Base-by-base conservation (phyloP, 2,797 vertebrate species). In the Galaxias olidus region DNA sequence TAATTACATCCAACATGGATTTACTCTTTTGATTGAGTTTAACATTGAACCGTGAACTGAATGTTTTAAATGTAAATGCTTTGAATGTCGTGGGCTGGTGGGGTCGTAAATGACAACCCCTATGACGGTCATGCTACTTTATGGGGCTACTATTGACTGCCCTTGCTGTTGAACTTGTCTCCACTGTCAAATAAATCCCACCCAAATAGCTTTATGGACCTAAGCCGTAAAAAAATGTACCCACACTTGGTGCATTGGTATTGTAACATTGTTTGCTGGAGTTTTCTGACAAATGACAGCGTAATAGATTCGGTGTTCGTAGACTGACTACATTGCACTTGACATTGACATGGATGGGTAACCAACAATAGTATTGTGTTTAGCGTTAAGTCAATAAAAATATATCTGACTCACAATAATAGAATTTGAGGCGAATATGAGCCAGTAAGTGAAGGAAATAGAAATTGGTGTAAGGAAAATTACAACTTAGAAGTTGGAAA, bases 121-220 rank as follows among this genome's bases (percentile, higher is more conserved):
- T 74, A 89, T 87, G 82, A 87, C 83, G 79, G 76, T 84, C 79
- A 81, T 19, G 14, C 10, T 77, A 81, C 76, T 89, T 88, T 88
- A 87, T 82, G 76, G 82, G 71, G 75, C 72, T 71, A 64, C 76
- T 77, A 70, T 78, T 89, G 85, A 88, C 89, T 86, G 86, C 63
- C 19, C 0, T 80, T 84, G 85, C 80, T 87, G 83, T 89, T 90
- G 88, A 90, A 85, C 88, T 89, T 87, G 75, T 75, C 80, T 82
- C 69, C 69, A 73, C 70, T 77, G 71, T 74, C 78, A 70, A 75
- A 81, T 90, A 88, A 88, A 88, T 88, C 83, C 68, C 66, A 53
- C 49, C 61, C 63, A 61, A 81, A 85, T 64, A 76, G 85, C 61
- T 85, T 89, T 89, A 89, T 79, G 77, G 81, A 63, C 77, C 75